These are phyloP conservation scores for Tachysurus vachellii DNA, from an alignment of 2,113 vertebrate species.

Conservation along the genomic window DNA sequence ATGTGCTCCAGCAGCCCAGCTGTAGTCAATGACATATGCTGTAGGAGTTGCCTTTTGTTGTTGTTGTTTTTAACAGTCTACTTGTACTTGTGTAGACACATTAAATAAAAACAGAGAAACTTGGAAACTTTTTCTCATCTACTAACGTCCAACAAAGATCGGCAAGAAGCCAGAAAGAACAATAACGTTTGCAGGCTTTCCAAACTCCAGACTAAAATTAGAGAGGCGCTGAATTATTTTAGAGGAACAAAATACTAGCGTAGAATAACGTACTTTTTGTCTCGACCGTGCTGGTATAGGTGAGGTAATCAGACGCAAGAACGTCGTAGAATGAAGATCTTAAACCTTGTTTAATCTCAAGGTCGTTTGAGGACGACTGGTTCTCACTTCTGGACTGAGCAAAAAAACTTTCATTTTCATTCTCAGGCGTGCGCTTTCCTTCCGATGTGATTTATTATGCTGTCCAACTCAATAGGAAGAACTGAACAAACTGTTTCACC, in stretches of 20 bases:
- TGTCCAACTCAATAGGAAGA: background rate
- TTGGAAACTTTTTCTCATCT: conserved; percentile 71
- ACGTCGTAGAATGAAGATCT: background rate
- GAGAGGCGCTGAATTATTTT: background rate
- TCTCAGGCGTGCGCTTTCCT: background rate
- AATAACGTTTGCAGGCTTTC: background rate
- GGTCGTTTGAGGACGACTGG: background rate
- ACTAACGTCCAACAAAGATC: conserved; percentile 37
- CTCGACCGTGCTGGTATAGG: background rate
- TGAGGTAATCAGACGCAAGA: background rate
- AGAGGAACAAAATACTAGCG: background rate
- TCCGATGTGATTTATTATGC: conserved; percentile 27
- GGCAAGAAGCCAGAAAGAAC: background rate
- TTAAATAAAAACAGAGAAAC: conserved; percentile 71
- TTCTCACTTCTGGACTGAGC: conserved; percentile 10
- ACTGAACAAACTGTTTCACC: background rate
- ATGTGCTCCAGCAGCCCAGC: conserved; percentile 14
- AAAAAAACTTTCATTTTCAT: conserved; percentile 13
- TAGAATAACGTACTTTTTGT: background rate
- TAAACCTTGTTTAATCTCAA: background rate
- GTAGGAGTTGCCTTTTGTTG: background rate
- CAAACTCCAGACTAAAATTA: conserved; percentile 3
- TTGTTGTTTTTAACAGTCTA: conserved; percentile 58
- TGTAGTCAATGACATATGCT: conserved; percentile 35
- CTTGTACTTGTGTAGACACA: conserved; percentile 52